Evolutionary conservation across 1,140 invertebrate species (phyloP).

Genomic region (Telenomus remus): DNA sequence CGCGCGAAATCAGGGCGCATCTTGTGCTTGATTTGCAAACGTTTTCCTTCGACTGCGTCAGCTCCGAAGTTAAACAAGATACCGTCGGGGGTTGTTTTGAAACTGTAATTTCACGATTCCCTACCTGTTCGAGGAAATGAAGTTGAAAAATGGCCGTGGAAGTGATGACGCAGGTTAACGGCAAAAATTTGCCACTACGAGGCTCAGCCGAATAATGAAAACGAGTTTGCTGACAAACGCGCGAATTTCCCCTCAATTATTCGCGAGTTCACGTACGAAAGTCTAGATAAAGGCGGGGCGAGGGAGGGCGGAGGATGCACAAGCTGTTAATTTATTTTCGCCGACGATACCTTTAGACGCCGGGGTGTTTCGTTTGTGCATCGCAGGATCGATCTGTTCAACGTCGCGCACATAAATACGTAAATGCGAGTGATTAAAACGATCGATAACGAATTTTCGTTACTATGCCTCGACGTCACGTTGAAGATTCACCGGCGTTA

Average conservation of each 20-base stretch:
- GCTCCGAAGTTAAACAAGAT: background rate
- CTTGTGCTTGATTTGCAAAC: conserved; percentile 31
- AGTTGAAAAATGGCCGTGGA: no score
- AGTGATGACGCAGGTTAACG: no score
- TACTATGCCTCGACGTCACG: conserved; percentile 32
- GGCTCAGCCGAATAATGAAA: background rate
- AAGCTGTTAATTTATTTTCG: no score
- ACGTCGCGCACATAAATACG: conserved; percentile 53
- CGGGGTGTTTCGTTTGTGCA: conserved; percentile 35
- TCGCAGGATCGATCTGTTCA: conserved; percentile 49
- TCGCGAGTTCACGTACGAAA: conserved; percentile 22
- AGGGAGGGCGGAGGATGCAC: conserved; percentile 33
- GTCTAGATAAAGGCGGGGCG: conserved; percentile 8
- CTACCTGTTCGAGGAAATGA: no score
- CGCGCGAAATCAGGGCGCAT: conserved; percentile 3
- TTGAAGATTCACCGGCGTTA: conserved; percentile 29
- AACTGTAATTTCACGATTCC: background rate
- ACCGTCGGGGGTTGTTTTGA: background rate
- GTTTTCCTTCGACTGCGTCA: background rate
- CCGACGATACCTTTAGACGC: conserved; percentile 2
- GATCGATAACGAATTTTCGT: conserved; percentile 58
- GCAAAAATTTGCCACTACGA: no score
- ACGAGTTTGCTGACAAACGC: conserved; percentile 2
- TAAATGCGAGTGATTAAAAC: conserved; percentile 52
- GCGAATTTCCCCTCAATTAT: conserved; percentile 35